Percentiles rank a stretch among this genome's conserved stretches.
phyloP scores from a whole-genome alignment of 2,888 invertebrate species.

The Drepanosiphum platanoidis region DNA sequence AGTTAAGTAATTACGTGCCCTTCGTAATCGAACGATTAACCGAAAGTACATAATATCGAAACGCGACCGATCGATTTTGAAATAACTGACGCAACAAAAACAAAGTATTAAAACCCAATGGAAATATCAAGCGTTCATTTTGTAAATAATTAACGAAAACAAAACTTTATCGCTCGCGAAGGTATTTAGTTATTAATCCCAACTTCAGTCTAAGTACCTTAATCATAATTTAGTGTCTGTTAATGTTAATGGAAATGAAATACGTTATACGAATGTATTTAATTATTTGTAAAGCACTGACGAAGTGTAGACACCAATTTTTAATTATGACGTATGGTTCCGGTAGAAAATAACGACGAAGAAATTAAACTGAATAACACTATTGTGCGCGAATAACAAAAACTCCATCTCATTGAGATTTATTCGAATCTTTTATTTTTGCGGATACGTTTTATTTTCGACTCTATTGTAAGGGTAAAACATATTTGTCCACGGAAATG shows the following conservation, averaged over 20 bases:
- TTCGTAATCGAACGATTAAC: neutral
- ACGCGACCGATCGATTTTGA: neutral
- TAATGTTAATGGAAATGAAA: slow-evolving; percentile 53
- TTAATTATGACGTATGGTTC: slow-evolving; percentile 4
- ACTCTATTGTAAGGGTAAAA: too few relatives aligned
- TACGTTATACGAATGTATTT: slow-evolving; percentile 37
- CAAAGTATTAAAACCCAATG: slow-evolving; percentile 20
- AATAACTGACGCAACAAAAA: slow-evolving; percentile 2
- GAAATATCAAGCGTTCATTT: slow-evolving; percentile 36
- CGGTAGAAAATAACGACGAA: neutral
- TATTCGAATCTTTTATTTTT: too few relatives aligned
- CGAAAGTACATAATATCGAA: neutral
- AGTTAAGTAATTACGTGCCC: too few relatives aligned
- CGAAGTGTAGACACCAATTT: slow-evolving; percentile 22
- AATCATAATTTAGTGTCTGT: slow-evolving; percentile 44
- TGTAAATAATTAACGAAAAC: slow-evolving; percentile 27
- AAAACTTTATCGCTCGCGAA: slow-evolving; percentile 50
- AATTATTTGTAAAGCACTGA: slow-evolving; percentile 47
- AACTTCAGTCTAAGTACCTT: slow-evolving; percentile 42
- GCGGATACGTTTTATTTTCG: too few relatives aligned
- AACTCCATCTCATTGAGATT: neutral
- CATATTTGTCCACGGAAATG: too few relatives aligned
- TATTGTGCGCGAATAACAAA: neutral
- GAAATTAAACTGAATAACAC: neutral
- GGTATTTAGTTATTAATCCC: slow-evolving; percentile 47